Base-by-base conservation (phyloP, 2,888 invertebrate species). In the Gari tellinella region DNA sequence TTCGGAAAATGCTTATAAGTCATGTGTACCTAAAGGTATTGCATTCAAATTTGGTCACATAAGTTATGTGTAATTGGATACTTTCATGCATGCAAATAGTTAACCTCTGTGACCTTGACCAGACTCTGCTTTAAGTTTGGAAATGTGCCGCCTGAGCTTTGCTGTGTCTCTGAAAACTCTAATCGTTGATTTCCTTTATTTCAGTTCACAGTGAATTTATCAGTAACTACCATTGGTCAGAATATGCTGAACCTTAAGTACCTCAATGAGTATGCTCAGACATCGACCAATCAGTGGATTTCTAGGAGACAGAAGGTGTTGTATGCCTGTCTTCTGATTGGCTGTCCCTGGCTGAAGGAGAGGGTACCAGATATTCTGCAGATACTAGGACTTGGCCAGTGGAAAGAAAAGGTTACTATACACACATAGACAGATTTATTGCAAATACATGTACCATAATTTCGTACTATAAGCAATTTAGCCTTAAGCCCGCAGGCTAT, bases 201-300 rank as follows among this genome's bases (percentile, higher is more conserved):
- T 57, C 85, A 90, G 89, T 89, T 87, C 79, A 80, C 89, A 3
- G 58, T 90, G 14, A 76, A 72, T 21, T 79, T 83, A 19, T 55
- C 80, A 25, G 86, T 82, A 38, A 81, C 94, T 7, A 96, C 96
- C 14, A 96, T 97, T 93, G 97, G 97, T 0, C 97, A 97, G 89
- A 95, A 96, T 84, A 93, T 97, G 87, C 92, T 97, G 8, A 95
- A 95, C 41, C 93, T 97, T 41, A 94, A 95, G 81, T 97, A 97
- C 70, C 77, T 67, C 1, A 79, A 85, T 62, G 73, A 69, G 23
- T 62, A 45, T n/a, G 57, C 56, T 21, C 58, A 53, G 4, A 56
- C 56, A 10, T n/a, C 72, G 40, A 26, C 66, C 61, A 58, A 49
- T 52, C 72, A 66, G 25, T 86, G 85, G 84, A 88, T 90, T 31